Evolutionary conservation across 2,888 invertebrate species (phyloP).

Genomic region (Hesperia comma): DNA sequence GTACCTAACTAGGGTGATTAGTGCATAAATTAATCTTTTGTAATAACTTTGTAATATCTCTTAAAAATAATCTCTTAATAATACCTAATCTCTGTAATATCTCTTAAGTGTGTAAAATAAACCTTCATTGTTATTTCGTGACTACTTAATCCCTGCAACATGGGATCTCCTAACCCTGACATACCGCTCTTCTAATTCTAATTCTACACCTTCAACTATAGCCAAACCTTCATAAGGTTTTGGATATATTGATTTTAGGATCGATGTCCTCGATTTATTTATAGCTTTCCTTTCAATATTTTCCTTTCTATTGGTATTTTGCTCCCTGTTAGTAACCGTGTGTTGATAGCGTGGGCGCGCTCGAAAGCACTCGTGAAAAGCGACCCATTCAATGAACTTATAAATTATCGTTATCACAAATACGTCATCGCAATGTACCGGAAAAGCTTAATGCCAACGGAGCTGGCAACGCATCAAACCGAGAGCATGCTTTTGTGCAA

Average conservation of each 20-base stretch:
- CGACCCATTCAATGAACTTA: slow-evolving; percentile 25
- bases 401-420: slow-evolving; percentile 35
- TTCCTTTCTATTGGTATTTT: not conserved
- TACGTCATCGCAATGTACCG: slow-evolving; percentile 26
- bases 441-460: slow-evolving; percentile 21
- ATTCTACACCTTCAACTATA: too few relatives aligned
- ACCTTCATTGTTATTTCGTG: too few relatives aligned
- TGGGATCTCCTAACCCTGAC: too few relatives aligned
- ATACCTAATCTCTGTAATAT: too few relatives aligned
- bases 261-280: not conserved
- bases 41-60: too few relatives aligned
- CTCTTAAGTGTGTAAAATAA: too few relatives aligned
- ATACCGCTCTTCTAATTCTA: too few relatives aligned
- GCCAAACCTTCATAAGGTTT: not conserved
- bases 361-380: slow-evolving; percentile 14
- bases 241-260: not conserved
- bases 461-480: slow-evolving; percentile 31
- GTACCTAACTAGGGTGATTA: too few relatives aligned
- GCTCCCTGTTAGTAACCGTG: slow-evolving; percentile 7
- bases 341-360: slow-evolving; percentile 24
- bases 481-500: slow-evolving; percentile 59
- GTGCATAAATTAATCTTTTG: too few relatives aligned
- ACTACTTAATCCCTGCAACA: too few relatives aligned
- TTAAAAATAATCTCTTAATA: too few relatives aligned
- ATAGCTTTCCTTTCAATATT: not conserved